Evolutionary conservation across 2,888 invertebrate genomes (phyloP).

Genomic region (Trypoxylon attenuatum): DNA sequence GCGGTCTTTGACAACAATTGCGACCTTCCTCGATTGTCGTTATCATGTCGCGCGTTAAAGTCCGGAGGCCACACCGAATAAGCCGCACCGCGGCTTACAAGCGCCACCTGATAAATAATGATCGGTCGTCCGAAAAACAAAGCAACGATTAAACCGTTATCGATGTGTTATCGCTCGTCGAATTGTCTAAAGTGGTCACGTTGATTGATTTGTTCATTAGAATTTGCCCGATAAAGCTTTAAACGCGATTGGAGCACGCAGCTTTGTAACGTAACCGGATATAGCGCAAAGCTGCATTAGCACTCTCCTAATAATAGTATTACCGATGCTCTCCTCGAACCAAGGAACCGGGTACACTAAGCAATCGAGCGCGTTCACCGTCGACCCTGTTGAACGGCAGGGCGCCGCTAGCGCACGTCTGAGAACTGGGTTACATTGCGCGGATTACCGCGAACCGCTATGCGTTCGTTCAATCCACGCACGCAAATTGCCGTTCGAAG

Average conservation of each 20-base stretch:
- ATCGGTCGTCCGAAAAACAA: background rate
- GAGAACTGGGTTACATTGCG: conserved; percentile 50
- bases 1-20: background rate
- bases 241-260: background rate
- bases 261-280: conserved; percentile 11
- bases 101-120: background rate
- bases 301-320: conserved; percentile 42
- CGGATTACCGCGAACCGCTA: conserved; percentile 36
- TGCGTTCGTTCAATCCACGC: conserved; percentile 2
- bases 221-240: conserved; percentile 12
- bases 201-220: conserved; percentile 12
- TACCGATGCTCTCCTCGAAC: conserved; percentile 28
- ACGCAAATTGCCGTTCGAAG: background rate
- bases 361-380: conserved; percentile 50
- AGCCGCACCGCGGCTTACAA: background rate
- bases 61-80: background rate
- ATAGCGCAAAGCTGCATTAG: conserved; percentile 20
- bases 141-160: background rate
- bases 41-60: conserved; percentile 10
- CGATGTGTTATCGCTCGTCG: conserved; percentile 2
- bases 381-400: conserved; percentile 42
- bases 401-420: conserved; percentile 16
- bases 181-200: conserved; percentile 10
- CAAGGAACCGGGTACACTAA: conserved; percentile 26
- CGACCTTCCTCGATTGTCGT: conserved; percentile 15